Evolutionary conservation across 2,113 vertebrate genomes (phyloP), one percentile per base, ranked within the genome.

Genomic region (Pelmatolapia mariae): DNA sequence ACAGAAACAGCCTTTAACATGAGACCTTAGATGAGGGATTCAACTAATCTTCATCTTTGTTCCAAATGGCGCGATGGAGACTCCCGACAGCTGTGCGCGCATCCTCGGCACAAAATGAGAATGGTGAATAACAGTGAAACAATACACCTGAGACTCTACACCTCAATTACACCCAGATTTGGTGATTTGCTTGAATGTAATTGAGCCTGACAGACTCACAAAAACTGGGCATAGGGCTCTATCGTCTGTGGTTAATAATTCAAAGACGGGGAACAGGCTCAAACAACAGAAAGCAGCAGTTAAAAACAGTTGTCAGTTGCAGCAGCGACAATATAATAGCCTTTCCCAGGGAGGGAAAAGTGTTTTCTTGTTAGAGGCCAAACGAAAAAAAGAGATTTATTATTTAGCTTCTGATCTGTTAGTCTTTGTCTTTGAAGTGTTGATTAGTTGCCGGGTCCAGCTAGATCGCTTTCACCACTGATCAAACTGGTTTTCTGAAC

Each of bases 401-500:
- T 26, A 31, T 40, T 10, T 52, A 22, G 80, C 66, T 78, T 80
- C 73, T 78, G 84, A 90, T 88, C 80, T 82, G 53, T 84, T 82
- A 1, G 29, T 18, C 81, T 73, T 82, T 54, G 43, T 89, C 81
- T 94, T 91, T 93, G 83, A 91, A 92, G 88, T 56, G 53, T 78
- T 90, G 66, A 85, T 59, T 83, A 84, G 68, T 52, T 38, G 53
- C 19, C 2, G 7, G 15, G 36, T 45, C 52, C 63, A 84, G 81
- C n/a, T 53, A 31, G 86, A 83, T 56, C 7, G 3, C 93, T 92
- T 94, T 92, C 91, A 91, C 82, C 86, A 18, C 52, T 68, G 59
- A 95, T 94, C 91, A 87, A 73, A 82, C 85, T 26, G 76, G 19
- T 81, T 76, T 90, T 33, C 85, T 92, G 84, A 94, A 92, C 85